phyloP scores from a whole-genome alignment of 2,797 vertebrate species.

The Artibeus jamaicensis region DNA sequence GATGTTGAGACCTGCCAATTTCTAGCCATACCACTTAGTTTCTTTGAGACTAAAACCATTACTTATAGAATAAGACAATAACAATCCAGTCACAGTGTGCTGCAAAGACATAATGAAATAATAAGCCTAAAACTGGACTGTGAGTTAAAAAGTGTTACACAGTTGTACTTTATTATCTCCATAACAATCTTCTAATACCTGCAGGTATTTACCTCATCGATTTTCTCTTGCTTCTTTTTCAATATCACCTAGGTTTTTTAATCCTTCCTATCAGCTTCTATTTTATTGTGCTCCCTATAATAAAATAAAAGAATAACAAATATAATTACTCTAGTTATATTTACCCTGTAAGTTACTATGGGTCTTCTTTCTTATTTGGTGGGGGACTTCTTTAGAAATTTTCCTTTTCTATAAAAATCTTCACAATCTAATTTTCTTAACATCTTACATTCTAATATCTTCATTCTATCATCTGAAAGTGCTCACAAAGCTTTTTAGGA shows the following conservation, averaged over 20 bases:
- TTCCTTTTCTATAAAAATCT: neutral
- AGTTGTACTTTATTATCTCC: neutral
- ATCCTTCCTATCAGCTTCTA: neutral
- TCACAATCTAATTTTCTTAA: constrained; percentile 40
- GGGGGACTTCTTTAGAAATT: neutral
- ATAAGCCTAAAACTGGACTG: neutral
- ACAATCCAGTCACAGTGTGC: neutral
- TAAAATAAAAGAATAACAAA: constrained; percentile 20
- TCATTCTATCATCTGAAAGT: constrained; percentile 14
- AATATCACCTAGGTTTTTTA: neutral
- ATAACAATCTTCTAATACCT: neutral
- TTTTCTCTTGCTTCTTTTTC: neutral
- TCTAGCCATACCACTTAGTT: neutral
- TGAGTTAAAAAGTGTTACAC: neutral
- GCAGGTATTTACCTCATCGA: neutral
- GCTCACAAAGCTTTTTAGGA: constrained; percentile 29
- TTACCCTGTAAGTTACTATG: neutral
- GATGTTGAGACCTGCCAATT: neutral
- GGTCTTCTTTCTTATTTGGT: neutral
- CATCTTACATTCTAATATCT: neutral
- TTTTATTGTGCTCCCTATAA: neutral
- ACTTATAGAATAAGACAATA: neutral
- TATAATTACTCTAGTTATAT: neutral
- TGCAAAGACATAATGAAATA: neutral
- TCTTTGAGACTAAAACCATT: neutral